Conservation (phyloP, 2,797 vertebrate genomes). For the Enteromius thamalakanensis region DNA sequence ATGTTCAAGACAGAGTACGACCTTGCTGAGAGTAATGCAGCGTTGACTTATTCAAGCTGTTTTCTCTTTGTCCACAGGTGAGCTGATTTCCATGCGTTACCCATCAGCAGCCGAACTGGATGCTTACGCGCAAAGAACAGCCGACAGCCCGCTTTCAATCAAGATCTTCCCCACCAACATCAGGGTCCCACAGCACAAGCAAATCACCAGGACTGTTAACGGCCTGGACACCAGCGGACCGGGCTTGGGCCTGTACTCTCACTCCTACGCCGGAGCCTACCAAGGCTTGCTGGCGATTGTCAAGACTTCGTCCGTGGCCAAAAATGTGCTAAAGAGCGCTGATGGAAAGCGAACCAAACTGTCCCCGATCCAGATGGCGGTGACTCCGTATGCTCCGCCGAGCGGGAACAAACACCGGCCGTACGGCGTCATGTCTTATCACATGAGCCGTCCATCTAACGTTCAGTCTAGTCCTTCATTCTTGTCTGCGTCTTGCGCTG, state of each 20-base stretch:
- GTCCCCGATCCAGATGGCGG: conserved; percentile 83
- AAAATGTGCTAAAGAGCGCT: conserved; percentile 86
- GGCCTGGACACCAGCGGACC: conserved; percentile 85
- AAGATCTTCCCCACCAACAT: conserved; percentile 97
- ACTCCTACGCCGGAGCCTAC: conserved; percentile 81
- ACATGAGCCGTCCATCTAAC: conserved; percentile 86
- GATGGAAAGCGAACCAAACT: conserved; percentile 95
- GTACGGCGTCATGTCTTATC: conserved; percentile 83
- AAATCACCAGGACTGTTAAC: conserved; percentile 92
- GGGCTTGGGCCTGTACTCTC: conserved; percentile 84
- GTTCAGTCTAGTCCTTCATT: conserved; percentile 87
- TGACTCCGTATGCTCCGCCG: conserved; percentile 85
- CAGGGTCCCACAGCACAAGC: conserved; percentile 96
- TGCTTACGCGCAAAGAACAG: conserved; percentile 94
- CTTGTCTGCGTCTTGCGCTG: conserved; percentile 76
- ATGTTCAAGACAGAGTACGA: background rate
- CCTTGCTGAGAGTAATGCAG: background rate
- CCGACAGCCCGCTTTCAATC: conserved; percentile 92
- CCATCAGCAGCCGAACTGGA: conserved; percentile 95
- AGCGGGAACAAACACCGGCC: conserved; percentile 83
- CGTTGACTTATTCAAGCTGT: background rate
- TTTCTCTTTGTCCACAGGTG: conserved; percentile 74
- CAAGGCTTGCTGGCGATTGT: conserved; percentile 90
- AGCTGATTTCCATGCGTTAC: conserved; percentile 85
- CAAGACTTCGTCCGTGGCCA: conserved; percentile 78